Conservation (phyloP, 2,113 vertebrate species). For the Callipepla californica region DNA sequence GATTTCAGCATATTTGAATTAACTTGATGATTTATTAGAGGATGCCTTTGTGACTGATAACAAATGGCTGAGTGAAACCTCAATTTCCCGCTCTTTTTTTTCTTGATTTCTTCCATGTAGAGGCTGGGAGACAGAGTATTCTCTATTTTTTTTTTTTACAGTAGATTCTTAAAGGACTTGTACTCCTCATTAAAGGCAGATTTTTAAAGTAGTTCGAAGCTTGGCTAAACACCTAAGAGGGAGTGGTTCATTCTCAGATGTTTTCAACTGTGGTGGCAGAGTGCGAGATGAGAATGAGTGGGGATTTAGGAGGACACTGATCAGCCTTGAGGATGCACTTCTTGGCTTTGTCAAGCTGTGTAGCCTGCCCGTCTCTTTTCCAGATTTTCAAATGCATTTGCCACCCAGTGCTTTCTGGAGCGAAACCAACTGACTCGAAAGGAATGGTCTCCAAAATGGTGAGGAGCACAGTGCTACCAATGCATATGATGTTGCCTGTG, state of each 20-base stretch:
- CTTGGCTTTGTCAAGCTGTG: background rate
- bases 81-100: background rate
- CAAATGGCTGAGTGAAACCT: background rate
- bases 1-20: background rate
- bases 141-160: background rate
- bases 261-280: background rate
- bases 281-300: background rate
- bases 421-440: background rate
- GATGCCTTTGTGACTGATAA: background rate
- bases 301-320: background rate
- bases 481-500: background rate
- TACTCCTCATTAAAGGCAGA: background rate
- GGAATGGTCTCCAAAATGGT: background rate
- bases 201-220: background rate
- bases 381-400: background rate
- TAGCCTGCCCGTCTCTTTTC: background rate
- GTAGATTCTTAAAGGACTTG: background rate
- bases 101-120: background rate
- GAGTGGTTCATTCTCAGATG: background rate
- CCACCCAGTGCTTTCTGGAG: background rate
- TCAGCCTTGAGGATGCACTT: background rate
- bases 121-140: background rate
- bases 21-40: constrained; percentile 5
- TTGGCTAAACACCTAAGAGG: background rate
- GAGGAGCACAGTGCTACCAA: background rate